Evolutionary conservation across 2,888 invertebrate species (phyloP).

Genomic region (Chloroclysta siterata): DNA sequence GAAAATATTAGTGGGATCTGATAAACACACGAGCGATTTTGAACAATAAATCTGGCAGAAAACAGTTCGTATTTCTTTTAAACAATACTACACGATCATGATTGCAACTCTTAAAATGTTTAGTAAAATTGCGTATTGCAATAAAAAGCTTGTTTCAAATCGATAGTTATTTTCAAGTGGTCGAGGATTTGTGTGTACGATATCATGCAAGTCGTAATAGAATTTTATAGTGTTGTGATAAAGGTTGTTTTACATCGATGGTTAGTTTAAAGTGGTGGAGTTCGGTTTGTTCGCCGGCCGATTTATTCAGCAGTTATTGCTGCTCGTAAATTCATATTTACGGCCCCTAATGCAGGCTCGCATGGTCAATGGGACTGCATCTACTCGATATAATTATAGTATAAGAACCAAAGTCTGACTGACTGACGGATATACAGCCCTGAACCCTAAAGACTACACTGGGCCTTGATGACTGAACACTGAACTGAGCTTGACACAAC

Average conservation of each 20-base stretch:
- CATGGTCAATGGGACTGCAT: conserved; percentile 57
- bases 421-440: neutral
- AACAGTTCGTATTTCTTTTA: neutral
- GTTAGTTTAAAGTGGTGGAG: conserved; percentile 4
- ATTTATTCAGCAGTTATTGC: conserved; percentile 55
- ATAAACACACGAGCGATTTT: neutral
- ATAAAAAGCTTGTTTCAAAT: neutral
- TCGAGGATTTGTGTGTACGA: neutral
- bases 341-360: conserved; percentile 68
- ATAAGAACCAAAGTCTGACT: neutral
- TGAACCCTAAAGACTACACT: too few relatives aligned
- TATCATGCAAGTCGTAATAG: neutral
- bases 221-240: neutral
- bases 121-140: neutral
- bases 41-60: neutral
- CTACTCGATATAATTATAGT: conserved; percentile 51
- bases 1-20: too few relatives aligned
- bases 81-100: neutral
- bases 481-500: too few relatives aligned
- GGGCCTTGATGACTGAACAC: too few relatives aligned
- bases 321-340: conserved; percentile 74
- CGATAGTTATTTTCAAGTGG: neutral
- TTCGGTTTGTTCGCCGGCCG: conserved; percentile 15
- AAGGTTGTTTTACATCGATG: conserved; percentile 7
- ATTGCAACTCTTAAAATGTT: neutral